Evolutionary conservation across 2,888 invertebrate genomes (phyloP).

Genomic region (Agrochola lota): DNA sequence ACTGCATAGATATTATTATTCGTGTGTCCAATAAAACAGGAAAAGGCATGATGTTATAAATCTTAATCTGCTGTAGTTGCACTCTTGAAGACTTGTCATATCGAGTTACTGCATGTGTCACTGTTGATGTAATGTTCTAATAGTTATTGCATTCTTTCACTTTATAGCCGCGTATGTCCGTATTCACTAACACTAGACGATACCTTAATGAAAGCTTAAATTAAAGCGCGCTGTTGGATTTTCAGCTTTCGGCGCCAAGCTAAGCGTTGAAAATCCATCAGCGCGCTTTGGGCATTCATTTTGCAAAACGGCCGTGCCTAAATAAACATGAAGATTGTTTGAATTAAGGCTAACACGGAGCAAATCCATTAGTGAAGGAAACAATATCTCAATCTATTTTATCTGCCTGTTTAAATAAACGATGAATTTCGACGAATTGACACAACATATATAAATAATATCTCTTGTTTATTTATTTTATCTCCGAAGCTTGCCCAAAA

Average conservation of each 20-base stretch:
- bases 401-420: constrained; percentile 5
- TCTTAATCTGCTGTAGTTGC: constrained; percentile 5
- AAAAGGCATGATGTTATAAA: background rate
- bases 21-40: background rate
- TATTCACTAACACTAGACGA: too few species aligned
- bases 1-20: constrained; percentile 1
- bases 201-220: background rate
- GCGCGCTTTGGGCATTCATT: background rate
- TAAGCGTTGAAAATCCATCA: background rate
- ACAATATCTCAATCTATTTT: constrained; percentile 20
- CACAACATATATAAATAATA: constrained; percentile 26
- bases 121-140: constrained; percentile 15
- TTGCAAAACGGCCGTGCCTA: too few species aligned
- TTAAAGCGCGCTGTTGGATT: background rate
- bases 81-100: background rate
- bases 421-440: constrained; percentile 8
- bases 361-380: constrained; percentile 41
- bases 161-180: background rate
- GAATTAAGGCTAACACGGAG: constrained; percentile 37
- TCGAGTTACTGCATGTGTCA: constrained; percentile 29
- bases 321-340: constrained; percentile 6
- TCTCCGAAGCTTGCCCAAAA: constrained; percentile 48
- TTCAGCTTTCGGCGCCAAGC: background rate
- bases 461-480: constrained; percentile 26
- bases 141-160: background rate